Evolutionary conservation across 2,888 invertebrate genomes (phyloP), one percentile per base, ranked within the genome.

Genomic region (Lasius platythorax): DNA sequence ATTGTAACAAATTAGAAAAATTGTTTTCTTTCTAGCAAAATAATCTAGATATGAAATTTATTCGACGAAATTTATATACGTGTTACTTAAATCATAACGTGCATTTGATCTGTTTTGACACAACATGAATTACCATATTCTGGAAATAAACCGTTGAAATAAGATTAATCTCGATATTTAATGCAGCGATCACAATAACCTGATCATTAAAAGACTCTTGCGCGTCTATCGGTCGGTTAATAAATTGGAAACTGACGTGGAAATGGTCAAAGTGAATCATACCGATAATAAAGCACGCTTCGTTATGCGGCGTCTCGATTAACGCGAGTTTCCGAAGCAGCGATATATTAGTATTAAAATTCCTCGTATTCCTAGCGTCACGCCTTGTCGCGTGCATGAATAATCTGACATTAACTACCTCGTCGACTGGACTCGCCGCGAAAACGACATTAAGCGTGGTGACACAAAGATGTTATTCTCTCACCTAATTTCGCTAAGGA

Each of bases 371-470:
- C 72, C 79, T 33, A 15, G 70, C 46, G 79, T 79, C 73, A 72
- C 73, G 79, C 61, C 79, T 81, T 61, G 79, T 81, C 79, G 79
- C 79, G 61, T 72, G 79, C 79, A 58, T 72, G 46, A 81, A 37
- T 81, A 81, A 81, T 81, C 73, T 61, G 61, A 72, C 79, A 81
- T 81, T 81, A 81, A 81, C 58, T 81, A 72, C 73, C 46, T 46
- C 73, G 73, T 58, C 61, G 37, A 72, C 46, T 37, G 73, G 79
- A 81, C 79, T 33, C 79, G 33, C 68, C 40, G 72, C 15, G 79
- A 72, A 81, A 81, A 81, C 79, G 79, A 37, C 23, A 28, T 72
- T 81, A 72, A 79, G 37, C 37, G 37, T 46, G 72, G 73, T 18
- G 73, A 81, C 79, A 63, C 73, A 33, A 37, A 72, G 73, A 72